Percentiles rank a stretch among this genome's conserved stretches.
Evolutionary conservation across 2,797 vertebrate genomes (phyloP).

Genomic region (Labroides dimidiatus): DNA sequence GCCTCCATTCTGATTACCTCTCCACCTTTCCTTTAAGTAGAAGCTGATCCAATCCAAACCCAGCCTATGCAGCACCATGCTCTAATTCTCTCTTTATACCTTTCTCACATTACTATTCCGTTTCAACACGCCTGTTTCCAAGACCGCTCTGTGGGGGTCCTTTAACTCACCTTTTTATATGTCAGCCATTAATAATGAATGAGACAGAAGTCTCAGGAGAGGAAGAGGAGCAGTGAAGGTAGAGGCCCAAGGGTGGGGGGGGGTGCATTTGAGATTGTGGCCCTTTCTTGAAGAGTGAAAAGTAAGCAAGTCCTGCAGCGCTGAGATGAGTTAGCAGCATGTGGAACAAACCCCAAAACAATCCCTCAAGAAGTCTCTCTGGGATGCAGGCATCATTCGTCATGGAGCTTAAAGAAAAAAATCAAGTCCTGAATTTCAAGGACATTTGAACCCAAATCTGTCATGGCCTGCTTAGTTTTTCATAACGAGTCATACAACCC

Average conservation of each 20-base stretch:
- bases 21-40: slow-evolving; percentile 23
- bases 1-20: slow-evolving; percentile 30
- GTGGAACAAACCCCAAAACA: background rate
- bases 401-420: background rate
- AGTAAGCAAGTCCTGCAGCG: slow-evolving; percentile 14
- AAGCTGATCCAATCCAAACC: slow-evolving; percentile 25
- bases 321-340: background rate
- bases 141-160: slow-evolving; percentile 15
- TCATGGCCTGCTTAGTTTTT: too few relatives aligned
- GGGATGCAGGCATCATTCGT: background rate
- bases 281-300: slow-evolving; percentile 29
- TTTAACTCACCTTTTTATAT: slow-evolving; percentile 49
- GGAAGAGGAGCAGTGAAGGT: slow-evolving; percentile 25
- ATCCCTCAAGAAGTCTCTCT: background rate
- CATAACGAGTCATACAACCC: too few relatives aligned
- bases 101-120: slow-evolving; percentile 40
- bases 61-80: slow-evolving; percentile 11
- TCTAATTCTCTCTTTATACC: slow-evolving; percentile 31
- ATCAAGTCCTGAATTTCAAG: too few relatives aligned
- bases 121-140: slow-evolving; percentile 43
- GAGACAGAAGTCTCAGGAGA: slow-evolving; percentile 45
- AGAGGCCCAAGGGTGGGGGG: slow-evolving; percentile 23
- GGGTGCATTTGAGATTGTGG: slow-evolving; percentile 12
- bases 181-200: slow-evolving; percentile 64
- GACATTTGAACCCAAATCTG: too few relatives aligned